Evolutionary conservation across 2,113 vertebrate species (phyloP).

Genomic region (Vicugna pacos): DNA sequence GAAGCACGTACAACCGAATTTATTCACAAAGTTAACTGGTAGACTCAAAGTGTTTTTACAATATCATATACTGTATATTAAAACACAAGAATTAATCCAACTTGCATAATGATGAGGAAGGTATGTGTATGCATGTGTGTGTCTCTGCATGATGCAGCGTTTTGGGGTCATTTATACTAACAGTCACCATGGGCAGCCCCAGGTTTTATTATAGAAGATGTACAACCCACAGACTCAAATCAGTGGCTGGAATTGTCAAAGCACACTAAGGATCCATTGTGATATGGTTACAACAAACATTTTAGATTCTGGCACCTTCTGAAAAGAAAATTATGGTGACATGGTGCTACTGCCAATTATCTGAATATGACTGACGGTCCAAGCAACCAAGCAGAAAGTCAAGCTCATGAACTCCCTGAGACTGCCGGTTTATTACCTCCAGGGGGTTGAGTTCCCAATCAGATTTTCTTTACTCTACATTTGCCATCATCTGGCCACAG

Average conservation of each 20-base stretch:
- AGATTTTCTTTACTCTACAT: conserved; percentile 19
- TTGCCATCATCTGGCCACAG: neutral
- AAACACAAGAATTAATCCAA: neutral
- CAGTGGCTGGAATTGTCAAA: neutral
- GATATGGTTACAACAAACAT: neutral
- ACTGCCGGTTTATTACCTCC: neutral
- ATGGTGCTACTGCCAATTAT: conserved; percentile 36
- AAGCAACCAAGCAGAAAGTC: neutral
- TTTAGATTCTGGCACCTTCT: conserved; percentile 49
- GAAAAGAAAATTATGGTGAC: conserved; percentile 60
- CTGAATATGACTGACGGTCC: neutral
- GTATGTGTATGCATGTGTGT: neutral
- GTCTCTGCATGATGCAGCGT: neutral
- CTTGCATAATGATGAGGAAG: neutral
- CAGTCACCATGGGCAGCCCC: neutral
- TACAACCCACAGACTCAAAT: neutral
- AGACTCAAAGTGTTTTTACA: neutral
- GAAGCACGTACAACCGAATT: neutral
- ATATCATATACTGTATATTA: neutral
- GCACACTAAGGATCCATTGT: neutral
- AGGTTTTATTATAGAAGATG: neutral
- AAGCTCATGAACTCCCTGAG: neutral
- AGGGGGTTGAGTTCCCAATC: neutral
- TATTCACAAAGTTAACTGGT: neutral
- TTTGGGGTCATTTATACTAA: neutral